Base-by-base conservation (phyloP, 2,797 vertebrate species). In the Myotis findleyi region DNA sequence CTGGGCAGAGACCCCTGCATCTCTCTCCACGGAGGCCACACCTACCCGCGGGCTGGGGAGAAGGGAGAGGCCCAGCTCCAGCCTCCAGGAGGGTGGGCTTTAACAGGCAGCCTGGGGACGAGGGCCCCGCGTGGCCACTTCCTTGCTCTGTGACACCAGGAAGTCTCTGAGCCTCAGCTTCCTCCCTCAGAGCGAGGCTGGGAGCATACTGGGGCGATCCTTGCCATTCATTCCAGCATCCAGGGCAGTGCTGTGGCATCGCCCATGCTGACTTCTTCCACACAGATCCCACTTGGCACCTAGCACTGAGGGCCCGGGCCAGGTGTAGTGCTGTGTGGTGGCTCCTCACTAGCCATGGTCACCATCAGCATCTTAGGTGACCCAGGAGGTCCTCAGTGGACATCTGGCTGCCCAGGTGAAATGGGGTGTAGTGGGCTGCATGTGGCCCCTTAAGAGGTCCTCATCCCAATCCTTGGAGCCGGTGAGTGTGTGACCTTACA, bases 1-100 rank as follows among this genome's bases (percentile, higher is more conserved):
- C 76, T 81, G 57, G 51, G 38, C 49, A 1, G 6, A 51, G 33
- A 44, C 7, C 14, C 16, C 0, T 0, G 2, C 47, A 36, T 38
- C 47, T 1, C 47, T 1, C 53, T 33, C 44, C 27, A 57, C 5
- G 0, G 18, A 9, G 33, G 47, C n/a, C 16, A 8, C 0, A 1
- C 25, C 66, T 16, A 2, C 55, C 49, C 1, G 14, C 21, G 9
- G n/a, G 59, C 59, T 12, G 83, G 82, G 30, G 51, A 49, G 44
- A 33, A 38, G 36, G 20, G 21, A 38, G 53, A 66, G 80, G 53
- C 72, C 53, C 36, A 14, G 71, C 79, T 47, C 10, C 36, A 1
- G 79, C 16, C 30, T 51, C 38, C 0, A 10, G 84, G 5, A 36
- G 53, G 36, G 36, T 1, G 7, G 72, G 66, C 44, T 33, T 0